phyloP scores from a whole-genome alignment of 2,797 vertebrate species.

The Sciaenops ocellatus region DNA sequence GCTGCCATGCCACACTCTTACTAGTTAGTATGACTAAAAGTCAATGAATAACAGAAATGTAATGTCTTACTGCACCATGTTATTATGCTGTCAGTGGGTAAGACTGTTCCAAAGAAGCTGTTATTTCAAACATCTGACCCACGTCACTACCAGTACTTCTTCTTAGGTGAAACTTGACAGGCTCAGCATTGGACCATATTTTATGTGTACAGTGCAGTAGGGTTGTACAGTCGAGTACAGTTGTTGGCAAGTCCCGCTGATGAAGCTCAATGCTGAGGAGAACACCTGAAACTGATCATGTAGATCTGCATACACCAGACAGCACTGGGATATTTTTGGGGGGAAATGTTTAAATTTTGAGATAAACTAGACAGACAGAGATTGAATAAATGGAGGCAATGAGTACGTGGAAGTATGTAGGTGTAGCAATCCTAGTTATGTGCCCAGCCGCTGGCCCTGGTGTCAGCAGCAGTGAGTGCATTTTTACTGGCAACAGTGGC shows the following conservation, averaged over 20 bases:
- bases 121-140: slow-evolving; percentile 24
- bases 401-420: neutral
- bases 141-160: slow-evolving; percentile 18
- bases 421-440: slow-evolving; percentile 32
- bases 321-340: neutral
- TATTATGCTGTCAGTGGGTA: slow-evolving; percentile 35
- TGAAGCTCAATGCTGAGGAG: slow-evolving; percentile 1
- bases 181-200: slow-evolving; percentile 1
- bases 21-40: slow-evolving; percentile 20
- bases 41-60: slow-evolving; percentile 45
- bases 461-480: slow-evolving; percentile 41
- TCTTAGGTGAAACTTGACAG: slow-evolving; percentile 10
- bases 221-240: too few relatives aligned
- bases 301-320: neutral
- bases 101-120: neutral
- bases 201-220: neutral
- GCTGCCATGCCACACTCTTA: neutral
- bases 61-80: slow-evolving; percentile 46
- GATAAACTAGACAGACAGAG: neutral
- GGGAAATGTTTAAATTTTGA: neutral
- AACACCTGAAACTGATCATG: slow-evolving; percentile 2
- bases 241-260: neutral
- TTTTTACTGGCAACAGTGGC: slow-evolving; percentile 39
- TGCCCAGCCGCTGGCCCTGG: slow-evolving; percentile 3
- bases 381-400: neutral